phyloP scores from a whole-genome alignment of 1,140 invertebrate genomes.

The Acyrthosiphon pisum region DNA sequence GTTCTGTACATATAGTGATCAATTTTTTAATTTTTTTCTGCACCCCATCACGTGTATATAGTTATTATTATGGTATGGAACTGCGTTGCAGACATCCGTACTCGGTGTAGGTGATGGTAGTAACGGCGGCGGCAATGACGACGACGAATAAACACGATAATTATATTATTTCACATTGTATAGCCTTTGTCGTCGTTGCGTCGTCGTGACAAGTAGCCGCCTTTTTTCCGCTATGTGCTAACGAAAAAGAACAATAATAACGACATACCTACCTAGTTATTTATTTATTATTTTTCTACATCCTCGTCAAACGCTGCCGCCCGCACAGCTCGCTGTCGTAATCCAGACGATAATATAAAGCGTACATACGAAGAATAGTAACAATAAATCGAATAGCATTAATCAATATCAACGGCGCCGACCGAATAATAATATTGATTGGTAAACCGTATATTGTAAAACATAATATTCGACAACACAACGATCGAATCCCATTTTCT shows the following conservation, averaged over 20 bases:
- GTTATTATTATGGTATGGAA: neutral
- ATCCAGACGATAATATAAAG: neutral
- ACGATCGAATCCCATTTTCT: no score
- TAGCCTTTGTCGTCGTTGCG: constrained; percentile 46
- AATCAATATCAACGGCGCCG: neutral
- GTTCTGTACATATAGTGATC: neutral
- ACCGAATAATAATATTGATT: neutral
- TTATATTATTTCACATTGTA: neutral
- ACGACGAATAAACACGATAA: constrained; percentile 39
- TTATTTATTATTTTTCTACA: neutral
- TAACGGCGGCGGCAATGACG: constrained; percentile 12
- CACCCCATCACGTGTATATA: neutral
- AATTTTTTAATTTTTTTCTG: neutral
- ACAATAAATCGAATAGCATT: neutral
- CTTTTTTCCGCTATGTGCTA: neutral
- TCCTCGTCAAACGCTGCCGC: neutral
- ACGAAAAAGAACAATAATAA: neutral
- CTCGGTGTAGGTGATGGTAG: neutral
- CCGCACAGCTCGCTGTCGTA: neutral
- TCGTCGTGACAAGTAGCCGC: neutral
- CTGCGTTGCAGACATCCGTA: neutral
- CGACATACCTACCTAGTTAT: no score
- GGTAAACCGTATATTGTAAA: neutral
- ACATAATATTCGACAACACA: neutral
- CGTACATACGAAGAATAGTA: neutral